Conservation (phyloP, 2,797 vertebrate genomes). For the Chaetophractus vellerosus region DNA sequence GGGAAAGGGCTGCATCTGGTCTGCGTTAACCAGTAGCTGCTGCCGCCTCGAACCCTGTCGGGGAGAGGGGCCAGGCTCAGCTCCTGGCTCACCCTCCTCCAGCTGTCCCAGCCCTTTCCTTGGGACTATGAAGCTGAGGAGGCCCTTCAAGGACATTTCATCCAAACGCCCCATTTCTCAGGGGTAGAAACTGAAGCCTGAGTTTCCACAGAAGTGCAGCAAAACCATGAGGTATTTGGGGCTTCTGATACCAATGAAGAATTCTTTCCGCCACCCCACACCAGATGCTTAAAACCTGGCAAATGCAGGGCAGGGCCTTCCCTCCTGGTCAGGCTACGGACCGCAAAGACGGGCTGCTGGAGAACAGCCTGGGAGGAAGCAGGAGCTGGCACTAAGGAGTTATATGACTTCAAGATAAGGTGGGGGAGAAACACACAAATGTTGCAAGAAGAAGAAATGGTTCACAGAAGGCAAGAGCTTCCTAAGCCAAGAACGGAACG, state of each 20-base stretch:
- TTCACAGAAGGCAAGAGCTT: background rate
- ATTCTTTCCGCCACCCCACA: background rate
- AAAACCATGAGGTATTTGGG: background rate
- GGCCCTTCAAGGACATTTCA: background rate
- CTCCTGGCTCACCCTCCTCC: background rate
- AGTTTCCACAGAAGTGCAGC: background rate
- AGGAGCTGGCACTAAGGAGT: background rate
- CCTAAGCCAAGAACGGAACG: background rate
- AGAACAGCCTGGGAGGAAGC: background rate
- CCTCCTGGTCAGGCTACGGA: background rate
- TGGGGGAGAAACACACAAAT: background rate
- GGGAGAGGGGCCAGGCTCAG: background rate
- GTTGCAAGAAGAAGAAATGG: background rate
- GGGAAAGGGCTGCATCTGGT: constrained; percentile 52
- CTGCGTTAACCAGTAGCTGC: background rate
- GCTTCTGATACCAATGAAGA: background rate
- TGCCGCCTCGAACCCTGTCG: background rate
- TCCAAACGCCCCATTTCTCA: background rate
- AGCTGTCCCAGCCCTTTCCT: background rate
- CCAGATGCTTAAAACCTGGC: background rate
- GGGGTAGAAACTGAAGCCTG: background rate
- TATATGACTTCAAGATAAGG: background rate
- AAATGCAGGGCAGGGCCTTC: background rate
- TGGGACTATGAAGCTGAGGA: background rate
- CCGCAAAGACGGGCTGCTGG: background rate